These are phyloP conservation scores for Epizoanthus scotinus DNA, from an alignment of 92 coral and sea anemone genomes.

Conservation along the genomic window DNA sequence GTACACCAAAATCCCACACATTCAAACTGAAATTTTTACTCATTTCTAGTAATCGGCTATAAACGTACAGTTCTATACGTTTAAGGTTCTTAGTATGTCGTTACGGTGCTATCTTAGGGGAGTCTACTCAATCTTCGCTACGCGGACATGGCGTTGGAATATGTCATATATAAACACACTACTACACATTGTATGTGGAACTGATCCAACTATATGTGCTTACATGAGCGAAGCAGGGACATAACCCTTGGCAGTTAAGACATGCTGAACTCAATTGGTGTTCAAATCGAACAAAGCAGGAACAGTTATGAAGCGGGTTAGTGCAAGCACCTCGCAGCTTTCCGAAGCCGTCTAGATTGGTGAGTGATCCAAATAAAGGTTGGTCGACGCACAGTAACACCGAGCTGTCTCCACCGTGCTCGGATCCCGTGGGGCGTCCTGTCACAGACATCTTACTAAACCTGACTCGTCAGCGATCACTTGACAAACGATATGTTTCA, in stretches of 20 bases:
- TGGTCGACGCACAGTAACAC: constrained; percentile 72
- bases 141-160: too few species aligned
- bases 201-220: constrained; percentile 21
- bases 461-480: neutral
- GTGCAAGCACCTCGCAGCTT: constrained; percentile 77
- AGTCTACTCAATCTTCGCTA: too few species aligned
- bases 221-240: constrained; percentile 81
- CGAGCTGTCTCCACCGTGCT: constrained; percentile 70
- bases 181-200: too few species aligned
- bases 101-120: neutral
- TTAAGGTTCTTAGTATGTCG: neutral
- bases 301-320: constrained; percentile 72
- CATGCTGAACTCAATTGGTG: constrained; percentile 83
- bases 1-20: neutral
- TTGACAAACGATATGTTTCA: neutral
- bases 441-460: constrained; percentile 42
- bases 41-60: too few species aligned
- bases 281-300: constrained; percentile 82
- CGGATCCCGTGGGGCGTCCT: constrained; percentile 37
- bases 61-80: neutral
- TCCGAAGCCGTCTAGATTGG: constrained; percentile 78
- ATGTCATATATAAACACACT: too few species aligned
- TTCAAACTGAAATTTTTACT: too few species aligned
- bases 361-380: constrained; percentile 68
- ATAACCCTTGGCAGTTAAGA: constrained; percentile 81